phyloP scores from a whole-genome alignment of 2,113 vertebrate species.

The Phoxinus phoxinus region DNA sequence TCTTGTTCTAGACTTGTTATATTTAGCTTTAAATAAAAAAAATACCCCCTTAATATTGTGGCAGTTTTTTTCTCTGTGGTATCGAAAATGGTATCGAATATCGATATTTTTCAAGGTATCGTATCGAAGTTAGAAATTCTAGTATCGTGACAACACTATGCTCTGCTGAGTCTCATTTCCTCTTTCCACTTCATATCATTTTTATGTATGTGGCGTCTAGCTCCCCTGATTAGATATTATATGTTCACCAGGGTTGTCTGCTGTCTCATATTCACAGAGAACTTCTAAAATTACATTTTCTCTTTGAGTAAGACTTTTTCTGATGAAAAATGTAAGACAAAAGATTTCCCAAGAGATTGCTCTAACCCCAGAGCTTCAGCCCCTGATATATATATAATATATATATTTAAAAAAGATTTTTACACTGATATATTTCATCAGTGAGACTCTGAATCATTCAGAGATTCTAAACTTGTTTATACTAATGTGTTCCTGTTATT shows the following conservation, averaged over 20 bases:
- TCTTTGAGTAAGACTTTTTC: conserved; percentile 10
- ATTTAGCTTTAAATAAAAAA: too few species aligned
- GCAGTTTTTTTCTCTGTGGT: too few species aligned
- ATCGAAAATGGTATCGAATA: too few species aligned
- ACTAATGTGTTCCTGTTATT: conserved; percentile 17
- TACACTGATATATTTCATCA: neutral
- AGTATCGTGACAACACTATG: too few species aligned
- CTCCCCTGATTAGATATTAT: neutral
- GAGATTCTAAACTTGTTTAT: neutral
- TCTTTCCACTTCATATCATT: conserved; percentile 39
- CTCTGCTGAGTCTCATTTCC: conserved; percentile 11
- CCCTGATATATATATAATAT: neutral
- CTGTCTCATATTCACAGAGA: conserved; percentile 5
- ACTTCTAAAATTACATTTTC: conserved; percentile 4
- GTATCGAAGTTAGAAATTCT: too few species aligned
- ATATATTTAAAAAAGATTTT: neutral
- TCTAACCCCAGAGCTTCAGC: conserved; percentile 1
- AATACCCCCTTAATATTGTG: too few species aligned
- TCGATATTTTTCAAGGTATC: too few species aligned
- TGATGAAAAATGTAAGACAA: conserved; percentile 25
- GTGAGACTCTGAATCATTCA: neutral
- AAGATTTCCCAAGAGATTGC: conserved; percentile 4
- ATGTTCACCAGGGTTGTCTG: neutral
- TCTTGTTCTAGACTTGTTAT: too few species aligned
- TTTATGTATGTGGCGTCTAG: conserved; percentile 27